These are phyloP conservation scores for Rhincodon typus DNA, from an alignment of 2,797 vertebrate genomes.

Conservation along the genomic window DNA sequence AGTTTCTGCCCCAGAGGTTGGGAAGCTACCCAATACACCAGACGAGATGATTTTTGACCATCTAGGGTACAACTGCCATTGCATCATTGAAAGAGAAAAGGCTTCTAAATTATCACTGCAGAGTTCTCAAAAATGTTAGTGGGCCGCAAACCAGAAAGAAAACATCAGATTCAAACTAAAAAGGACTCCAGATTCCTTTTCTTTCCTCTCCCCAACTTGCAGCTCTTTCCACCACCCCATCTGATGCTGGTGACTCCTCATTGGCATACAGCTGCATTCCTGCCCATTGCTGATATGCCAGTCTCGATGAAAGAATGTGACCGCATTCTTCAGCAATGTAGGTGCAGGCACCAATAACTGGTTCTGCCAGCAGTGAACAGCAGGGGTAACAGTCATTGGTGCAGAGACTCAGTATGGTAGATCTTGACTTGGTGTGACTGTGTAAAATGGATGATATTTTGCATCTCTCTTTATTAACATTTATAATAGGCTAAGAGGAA, in stretches of 20 bases:
- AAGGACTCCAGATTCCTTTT: no score
- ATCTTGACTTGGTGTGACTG: neutral
- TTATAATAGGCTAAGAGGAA: neutral
- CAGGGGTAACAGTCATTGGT: neutral
- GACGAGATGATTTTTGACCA: neutral
- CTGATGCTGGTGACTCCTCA: neutral
- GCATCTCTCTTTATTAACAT: neutral
- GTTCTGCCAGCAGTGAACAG: neutral
- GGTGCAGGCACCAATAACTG: neutral
- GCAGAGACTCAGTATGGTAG: neutral
- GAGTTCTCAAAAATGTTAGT: neutral
- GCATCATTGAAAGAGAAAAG: neutral
- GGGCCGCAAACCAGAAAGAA: neutral
- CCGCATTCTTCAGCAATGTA: no score
- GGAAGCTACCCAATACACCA: no score
- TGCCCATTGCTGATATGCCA: neutral
- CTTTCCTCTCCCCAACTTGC: neutral
- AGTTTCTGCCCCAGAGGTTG: no score
- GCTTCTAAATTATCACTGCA: no score
- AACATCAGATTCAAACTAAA: neutral
- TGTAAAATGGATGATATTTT: neutral
- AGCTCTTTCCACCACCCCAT: no score
- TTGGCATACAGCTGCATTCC: neutral
- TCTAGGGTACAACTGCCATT: neutral
- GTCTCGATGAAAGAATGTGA: neutral